phyloP scores from a whole-genome alignment of 2,888 invertebrate species.

The Latrodectus hesperus region DNA sequence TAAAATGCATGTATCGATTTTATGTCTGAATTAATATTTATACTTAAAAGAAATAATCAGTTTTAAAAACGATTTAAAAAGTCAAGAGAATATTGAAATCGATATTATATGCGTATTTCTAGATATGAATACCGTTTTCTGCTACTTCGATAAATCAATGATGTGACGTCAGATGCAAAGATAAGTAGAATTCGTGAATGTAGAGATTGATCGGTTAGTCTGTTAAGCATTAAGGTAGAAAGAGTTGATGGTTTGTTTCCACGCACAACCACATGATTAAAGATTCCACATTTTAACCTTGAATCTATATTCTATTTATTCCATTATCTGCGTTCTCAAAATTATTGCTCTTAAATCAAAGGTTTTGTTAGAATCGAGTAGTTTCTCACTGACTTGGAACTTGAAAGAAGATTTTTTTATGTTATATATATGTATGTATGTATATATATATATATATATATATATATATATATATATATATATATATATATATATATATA shows the following conservation, averaged over 20 bases:
- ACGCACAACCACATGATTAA: conserved; percentile 25
- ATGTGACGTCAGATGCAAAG: conserved; percentile 29
- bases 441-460: too few species aligned
- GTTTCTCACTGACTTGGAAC: not conserved
- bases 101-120: too few species aligned
- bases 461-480: too few species aligned
- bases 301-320: not conserved
- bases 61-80: too few species aligned
- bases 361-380: too few species aligned
- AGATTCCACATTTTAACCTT: not conserved
- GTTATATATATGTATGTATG: too few species aligned
- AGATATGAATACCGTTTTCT: not conserved
- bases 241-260: conserved; percentile 37
- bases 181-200: conserved; percentile 34
- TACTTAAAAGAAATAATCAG: too few species aligned
- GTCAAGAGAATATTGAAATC: too few species aligned
- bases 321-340: not conserved
- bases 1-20: too few species aligned
- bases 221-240: not conserved
- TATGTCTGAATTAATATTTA: too few species aligned
- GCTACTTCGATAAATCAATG: conserved; percentile 53
- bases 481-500: too few species aligned
- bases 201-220: conserved; percentile 28
- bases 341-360: too few species aligned
- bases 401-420: not conserved